Percentiles rank a stretch among this genome's conserved stretches.
phyloP scores from a whole-genome alignment of 2,113 vertebrate genomes.

The Pedetes capensis region DNA sequence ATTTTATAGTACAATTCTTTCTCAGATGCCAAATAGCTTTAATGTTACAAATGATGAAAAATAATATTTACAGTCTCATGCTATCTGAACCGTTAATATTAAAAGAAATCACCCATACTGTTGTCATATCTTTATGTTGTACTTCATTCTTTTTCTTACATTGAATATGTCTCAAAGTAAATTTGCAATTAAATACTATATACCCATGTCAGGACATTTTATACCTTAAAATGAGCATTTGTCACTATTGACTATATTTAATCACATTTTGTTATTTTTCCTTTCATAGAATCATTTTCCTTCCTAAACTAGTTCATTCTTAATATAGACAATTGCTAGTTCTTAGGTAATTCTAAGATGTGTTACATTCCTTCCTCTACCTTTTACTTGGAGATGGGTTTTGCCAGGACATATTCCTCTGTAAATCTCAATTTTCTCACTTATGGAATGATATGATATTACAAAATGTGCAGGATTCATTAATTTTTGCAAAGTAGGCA shows the following conservation, averaged over 20 bases:
- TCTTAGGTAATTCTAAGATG: not conserved
- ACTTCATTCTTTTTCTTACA: not conserved
- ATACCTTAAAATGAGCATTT: not conserved
- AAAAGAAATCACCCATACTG: slow-evolving; percentile 29
- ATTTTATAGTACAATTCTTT: slow-evolving; percentile 57
- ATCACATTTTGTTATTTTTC: not conserved
- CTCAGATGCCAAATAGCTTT: slow-evolving; percentile 32
- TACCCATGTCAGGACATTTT: not conserved
- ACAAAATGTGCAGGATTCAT: not conserved
- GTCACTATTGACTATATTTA: not conserved
- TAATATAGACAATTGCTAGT: not conserved
- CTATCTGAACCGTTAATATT: slow-evolving; percentile 50
- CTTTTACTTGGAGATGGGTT: not conserved
- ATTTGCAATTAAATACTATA: not conserved
- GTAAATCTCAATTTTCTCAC: not conserved
- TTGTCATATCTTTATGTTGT: not conserved
- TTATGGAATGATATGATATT: not conserved
- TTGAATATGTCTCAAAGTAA: not conserved
- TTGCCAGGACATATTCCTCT: not conserved
- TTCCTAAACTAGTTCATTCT: not conserved
- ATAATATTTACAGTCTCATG: slow-evolving; percentile 20
- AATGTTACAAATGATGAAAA: slow-evolving; percentile 56
- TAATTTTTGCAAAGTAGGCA: not conserved
- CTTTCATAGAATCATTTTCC: not conserved
- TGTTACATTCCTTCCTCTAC: not conserved